Conservation (phyloP, 2,113 vertebrate species). For the Nothocercus julius region DNA sequence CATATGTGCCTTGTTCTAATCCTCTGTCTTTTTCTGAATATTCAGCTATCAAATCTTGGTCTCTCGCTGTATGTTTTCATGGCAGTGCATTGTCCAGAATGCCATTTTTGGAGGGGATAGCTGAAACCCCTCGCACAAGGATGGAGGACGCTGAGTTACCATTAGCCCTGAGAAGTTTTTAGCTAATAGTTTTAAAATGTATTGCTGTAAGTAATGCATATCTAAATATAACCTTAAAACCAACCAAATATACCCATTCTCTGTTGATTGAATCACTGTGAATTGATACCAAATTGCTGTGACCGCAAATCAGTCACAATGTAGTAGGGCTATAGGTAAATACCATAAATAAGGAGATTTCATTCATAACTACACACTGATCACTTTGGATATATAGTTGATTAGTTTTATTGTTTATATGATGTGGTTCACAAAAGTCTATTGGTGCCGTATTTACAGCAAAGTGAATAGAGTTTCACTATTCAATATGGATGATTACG, state of each 20-base stretch:
- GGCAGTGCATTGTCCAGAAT: neutral
- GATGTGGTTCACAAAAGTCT: neutral
- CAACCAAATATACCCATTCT: neutral
- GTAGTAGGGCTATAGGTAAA: neutral
- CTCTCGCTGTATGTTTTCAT: neutral
- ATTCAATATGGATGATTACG: neutral
- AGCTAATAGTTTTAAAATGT: neutral
- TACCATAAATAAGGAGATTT: neutral
- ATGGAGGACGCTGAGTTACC: neutral
- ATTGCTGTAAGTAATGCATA: neutral
- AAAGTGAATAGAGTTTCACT: neutral
- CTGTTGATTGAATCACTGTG: neutral
- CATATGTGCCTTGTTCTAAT: slow-evolving; percentile 28
- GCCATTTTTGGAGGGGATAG: neutral
- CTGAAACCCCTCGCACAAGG: neutral
- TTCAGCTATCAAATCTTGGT: neutral
- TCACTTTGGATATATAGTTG: neutral
- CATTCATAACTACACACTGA: neutral
- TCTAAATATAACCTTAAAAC: neutral
- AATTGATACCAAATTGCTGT: neutral
- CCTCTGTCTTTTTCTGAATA: slow-evolving; percentile 23
- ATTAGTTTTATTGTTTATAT: neutral
- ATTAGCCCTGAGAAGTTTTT: neutral
- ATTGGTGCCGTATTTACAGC: neutral
- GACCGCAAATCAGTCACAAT: neutral